A percentile compares a stretch with the other conserved stretches of the same genome.
Conservation (phyloP, 2,113 vertebrate genomes). For the Mungos mungo region DNA sequence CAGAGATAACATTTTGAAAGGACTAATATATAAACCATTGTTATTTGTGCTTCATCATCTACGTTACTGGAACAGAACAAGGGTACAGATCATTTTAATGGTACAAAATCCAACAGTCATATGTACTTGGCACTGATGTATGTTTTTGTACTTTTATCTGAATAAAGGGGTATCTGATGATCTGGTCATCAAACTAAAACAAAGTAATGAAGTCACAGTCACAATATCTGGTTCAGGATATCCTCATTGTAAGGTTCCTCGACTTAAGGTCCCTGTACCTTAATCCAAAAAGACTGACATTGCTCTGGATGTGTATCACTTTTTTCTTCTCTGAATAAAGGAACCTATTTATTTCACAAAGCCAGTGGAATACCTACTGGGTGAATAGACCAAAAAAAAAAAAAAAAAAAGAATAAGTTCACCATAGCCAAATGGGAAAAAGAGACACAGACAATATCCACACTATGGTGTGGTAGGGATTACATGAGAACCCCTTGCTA, state of each 20-base stretch:
- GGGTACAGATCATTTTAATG: background rate
- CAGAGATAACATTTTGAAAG: constrained; percentile 29
- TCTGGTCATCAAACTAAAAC: constrained; percentile 32
- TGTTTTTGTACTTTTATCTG: constrained; percentile 47
- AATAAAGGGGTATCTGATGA: background rate
- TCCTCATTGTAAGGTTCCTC: constrained; percentile 23
- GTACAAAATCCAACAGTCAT: background rate
- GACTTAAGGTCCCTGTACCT: background rate
- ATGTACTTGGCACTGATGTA: background rate
- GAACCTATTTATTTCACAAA: constrained; percentile 4
- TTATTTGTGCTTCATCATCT: background rate
- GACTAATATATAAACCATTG: background rate
- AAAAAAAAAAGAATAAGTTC: background rate
- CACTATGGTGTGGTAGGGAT: background rate
- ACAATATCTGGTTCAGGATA: background rate
- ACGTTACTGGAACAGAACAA: constrained; percentile 11
- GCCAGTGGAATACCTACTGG: background rate
- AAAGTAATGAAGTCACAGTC: constrained; percentile 8
- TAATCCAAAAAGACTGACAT: background rate
- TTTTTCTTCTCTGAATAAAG: background rate
- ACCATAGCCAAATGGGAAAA: background rate
- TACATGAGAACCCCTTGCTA: background rate
- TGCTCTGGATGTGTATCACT: background rate
- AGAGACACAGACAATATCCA: background rate
- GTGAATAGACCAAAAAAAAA: background rate